Percentiles rank a stretch among this genome's conserved stretches.
phyloP scores from a whole-genome alignment of 2,797 vertebrate genomes.

The Pipistrellus pygmaeus region DNA sequence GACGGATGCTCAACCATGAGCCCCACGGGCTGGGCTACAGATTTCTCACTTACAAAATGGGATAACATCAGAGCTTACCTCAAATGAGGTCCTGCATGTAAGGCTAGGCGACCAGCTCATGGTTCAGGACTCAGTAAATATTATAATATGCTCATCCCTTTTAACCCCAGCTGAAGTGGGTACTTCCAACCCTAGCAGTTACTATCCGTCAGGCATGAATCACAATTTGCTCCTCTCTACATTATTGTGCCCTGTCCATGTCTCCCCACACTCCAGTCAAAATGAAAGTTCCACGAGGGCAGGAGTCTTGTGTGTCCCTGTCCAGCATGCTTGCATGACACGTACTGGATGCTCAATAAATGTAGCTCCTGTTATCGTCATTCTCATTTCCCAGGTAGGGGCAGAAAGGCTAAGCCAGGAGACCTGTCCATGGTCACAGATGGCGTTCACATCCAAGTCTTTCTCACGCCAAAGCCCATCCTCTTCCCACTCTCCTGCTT shows the following conservation, averaged over 20 bases:
- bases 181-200: background rate
- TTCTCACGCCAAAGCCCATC: background rate
- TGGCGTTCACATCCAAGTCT: background rate
- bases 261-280: background rate
- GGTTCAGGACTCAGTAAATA: background rate
- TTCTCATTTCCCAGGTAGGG: background rate
- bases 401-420: background rate
- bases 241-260: background rate
- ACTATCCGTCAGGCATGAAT: background rate
- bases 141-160: background rate
- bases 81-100: background rate
- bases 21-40: too few species aligned
- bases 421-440: background rate
- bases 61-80: background rate
- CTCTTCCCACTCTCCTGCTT: background rate
- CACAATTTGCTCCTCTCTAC: background rate
- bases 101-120: background rate
- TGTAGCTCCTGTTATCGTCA: background rate
- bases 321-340: background rate
- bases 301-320: background rate
- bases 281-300: background rate
- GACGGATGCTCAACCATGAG: too few species aligned
- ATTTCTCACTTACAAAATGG: conserved; percentile 20
- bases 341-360: background rate
- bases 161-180: background rate